Conservation (phyloP, 2,888 invertebrate genomes). For the Caenorhabditis sinica region DNA sequence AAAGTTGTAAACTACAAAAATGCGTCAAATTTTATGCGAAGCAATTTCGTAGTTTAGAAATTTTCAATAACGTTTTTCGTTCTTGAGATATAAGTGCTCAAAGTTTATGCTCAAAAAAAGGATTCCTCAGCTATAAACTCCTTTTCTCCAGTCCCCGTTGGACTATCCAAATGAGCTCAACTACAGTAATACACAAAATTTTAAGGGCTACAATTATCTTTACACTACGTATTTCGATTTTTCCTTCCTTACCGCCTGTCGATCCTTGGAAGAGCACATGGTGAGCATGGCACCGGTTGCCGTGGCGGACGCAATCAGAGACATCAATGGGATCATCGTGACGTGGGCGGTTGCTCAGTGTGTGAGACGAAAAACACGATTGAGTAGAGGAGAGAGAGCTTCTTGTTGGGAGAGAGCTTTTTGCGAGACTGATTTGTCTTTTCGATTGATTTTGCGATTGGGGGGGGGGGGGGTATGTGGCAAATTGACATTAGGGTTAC, state of each 20-base stretch:
- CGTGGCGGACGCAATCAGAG: conserved; percentile 35
- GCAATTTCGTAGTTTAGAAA: no score
- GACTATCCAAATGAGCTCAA: no score
- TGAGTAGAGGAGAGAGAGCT: neutral
- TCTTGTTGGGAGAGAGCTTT: neutral
- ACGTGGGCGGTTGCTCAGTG: conserved; percentile 1
- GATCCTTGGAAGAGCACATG: conserved; percentile 47
- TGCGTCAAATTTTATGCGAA: no score
- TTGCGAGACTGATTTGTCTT: conserved; percentile 6
- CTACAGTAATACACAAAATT: no score
- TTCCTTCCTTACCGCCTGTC: conserved; percentile 25
- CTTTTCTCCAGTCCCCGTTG: no score
- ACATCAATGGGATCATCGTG: conserved; percentile 43
- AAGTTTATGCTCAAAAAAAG: no score
- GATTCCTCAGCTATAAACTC: no score
- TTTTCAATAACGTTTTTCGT: neutral
- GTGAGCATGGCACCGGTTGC: conserved; percentile 30
- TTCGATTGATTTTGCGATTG: conserved; percentile 8
- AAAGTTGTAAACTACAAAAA: no score
- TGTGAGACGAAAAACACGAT: conserved; percentile 8
- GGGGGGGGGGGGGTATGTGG: conserved; percentile 6
- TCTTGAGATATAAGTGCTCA: neutral
- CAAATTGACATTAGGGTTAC: conserved; percentile 6
- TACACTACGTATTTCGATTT: neutral
- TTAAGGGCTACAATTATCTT: neutral